A percentile compares a stretch with the other conserved stretches of the same genome.
These are phyloP conservation scores for Ageneiosus marmoratus DNA, from an alignment of 2,113 vertebrate genomes.

Conservation along the genomic window DNA sequence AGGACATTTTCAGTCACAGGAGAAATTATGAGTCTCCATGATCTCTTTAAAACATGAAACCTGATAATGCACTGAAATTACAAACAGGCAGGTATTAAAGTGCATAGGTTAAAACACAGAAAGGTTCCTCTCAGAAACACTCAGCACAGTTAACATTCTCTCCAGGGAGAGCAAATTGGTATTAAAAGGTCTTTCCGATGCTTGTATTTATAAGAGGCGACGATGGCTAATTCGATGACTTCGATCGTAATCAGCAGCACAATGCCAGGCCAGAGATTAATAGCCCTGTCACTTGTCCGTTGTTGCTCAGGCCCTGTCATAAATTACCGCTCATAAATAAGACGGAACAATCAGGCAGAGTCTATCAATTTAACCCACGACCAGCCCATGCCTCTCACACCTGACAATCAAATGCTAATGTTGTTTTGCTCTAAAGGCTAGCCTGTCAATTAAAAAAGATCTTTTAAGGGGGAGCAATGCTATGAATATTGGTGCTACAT, in stretches of 20 bases:
- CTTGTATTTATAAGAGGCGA: constrained; percentile 84
- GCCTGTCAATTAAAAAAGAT: constrained; percentile 73
- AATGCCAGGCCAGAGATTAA: constrained; percentile 88
- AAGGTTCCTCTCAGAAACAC: constrained; percentile 38
- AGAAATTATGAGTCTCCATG: background rate
- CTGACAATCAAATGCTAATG: constrained; percentile 79
- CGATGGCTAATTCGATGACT: constrained; percentile 97
- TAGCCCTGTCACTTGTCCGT: constrained; percentile 79
- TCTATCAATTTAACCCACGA: constrained; percentile 87
- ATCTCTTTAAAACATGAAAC: constrained; percentile 12
- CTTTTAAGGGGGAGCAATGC: constrained; percentile 60
- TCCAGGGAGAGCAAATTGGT: constrained; percentile 87
- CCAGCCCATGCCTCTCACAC: constrained; percentile 77
- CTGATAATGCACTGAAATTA: constrained; percentile 23
- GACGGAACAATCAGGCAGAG: constrained; percentile 95
- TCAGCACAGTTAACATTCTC: constrained; percentile 76
- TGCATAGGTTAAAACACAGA: constrained; percentile 38
- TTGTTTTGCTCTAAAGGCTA: constrained; percentile 82
- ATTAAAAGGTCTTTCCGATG: constrained; percentile 98
- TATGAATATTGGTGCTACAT: constrained; percentile 69
- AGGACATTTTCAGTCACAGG: background rate
- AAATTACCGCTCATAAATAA: constrained; percentile 99
- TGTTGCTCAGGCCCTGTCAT: constrained; percentile 91
- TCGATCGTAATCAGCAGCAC: constrained; percentile 90
- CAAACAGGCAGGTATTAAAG: background rate